Base-by-base conservation (phyloP, 2,888 invertebrate species). In the Syritta pipiens region DNA sequence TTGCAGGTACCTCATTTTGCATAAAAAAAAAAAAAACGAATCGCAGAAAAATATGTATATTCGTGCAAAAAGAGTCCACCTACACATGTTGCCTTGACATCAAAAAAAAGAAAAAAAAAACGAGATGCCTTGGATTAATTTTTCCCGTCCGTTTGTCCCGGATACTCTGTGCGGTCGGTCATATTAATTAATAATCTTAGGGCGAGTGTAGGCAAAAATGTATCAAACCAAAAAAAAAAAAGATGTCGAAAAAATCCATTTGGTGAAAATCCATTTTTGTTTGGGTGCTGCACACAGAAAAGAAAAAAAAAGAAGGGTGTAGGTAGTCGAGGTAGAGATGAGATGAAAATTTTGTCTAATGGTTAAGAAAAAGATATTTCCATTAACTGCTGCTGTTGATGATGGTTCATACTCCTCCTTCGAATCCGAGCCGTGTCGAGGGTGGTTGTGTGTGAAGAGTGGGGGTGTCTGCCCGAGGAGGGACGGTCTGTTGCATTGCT, bases 401-500 rank as follows among this genome's bases (percentile, higher is more conserved):
- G 19, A 6, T 2, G 30, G 20, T 12, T n/a, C n/a, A n/a, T n/a
- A n/a, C n/a, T n/a, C n/a, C n/a, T n/a, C n/a, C n/a, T n/a, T n/a
- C 10, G 1, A 32, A 14, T 7, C 26, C 22, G 37, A 35, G 69
- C 22, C 24, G 62, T 44, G 14, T 20, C n/a, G n/a, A 51, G 53
- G 14, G 22, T 22, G 48, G 46, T 3, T 30, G 4, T 20, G 19
- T 32, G 14, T 40, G 49, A 46, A 40, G 60, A 24, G 14, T 12
- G 49, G 35, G 62, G 71, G 51, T 57, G 76, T 69, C 49, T 76
- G 46, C 24, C 30, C 40, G 28, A 60, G 44, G 28, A 60, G 44
- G 77, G 65, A 71, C 48, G 71, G 67, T 79, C 79, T 79, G 79
- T 79, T 79, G 79, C 79, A 79, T 68, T 67, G 74, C 62, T 79